Percentiles rank a stretch among this genome's conserved stretches.
Evolutionary conservation across 37 sponge, comb jelly and placozoan genomes (phyloP).

Genomic region (Petrosia ficiformis): DNA sequence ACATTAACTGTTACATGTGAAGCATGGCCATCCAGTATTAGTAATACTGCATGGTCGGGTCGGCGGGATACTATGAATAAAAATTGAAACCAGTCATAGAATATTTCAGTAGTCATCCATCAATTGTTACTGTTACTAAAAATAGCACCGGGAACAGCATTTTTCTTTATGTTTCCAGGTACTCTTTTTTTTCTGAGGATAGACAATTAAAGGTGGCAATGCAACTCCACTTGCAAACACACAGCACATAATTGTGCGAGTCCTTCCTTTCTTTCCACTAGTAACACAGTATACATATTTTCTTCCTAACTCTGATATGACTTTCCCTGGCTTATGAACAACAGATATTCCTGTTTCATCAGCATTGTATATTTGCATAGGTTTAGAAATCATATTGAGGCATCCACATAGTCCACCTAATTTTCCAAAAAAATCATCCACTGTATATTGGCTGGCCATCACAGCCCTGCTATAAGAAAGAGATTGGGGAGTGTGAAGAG

Average conservation of each 20-base stretch:
- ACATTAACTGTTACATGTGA: slow-evolving; percentile 50
- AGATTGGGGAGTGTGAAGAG: slow-evolving; percentile 41
- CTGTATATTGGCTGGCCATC: slow-evolving; percentile 31
- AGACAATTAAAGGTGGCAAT: slow-evolving; percentile 51
- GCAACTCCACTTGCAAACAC: slow-evolving; percentile 52
- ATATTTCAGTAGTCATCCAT: slow-evolving; percentile 53
- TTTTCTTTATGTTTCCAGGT: slow-evolving; percentile 30
- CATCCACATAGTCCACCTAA: slow-evolving; percentile 44
- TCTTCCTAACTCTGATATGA: slow-evolving; percentile 35
- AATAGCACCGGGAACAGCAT: slow-evolving; percentile 35
- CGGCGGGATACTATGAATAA: slow-evolving; percentile 54
- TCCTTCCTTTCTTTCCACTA: slow-evolving; percentile 49
- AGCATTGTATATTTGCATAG: slow-evolving; percentile 58
- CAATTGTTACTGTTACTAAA: slow-evolving; percentile 56
- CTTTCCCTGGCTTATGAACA: slow-evolving; percentile 38
- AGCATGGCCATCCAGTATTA: slow-evolving; percentile 61
- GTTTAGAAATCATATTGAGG: slow-evolving; percentile 50
- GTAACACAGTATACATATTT: slow-evolving; percentile 42
- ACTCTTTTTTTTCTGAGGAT: slow-evolving; percentile 50
- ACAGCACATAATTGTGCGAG: slow-evolving; percentile 51
- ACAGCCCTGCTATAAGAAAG: slow-evolving; percentile 37
- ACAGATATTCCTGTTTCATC: slow-evolving; percentile 44
- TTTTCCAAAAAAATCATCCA: slow-evolving; percentile 47
- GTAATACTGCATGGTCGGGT: too few species aligned
- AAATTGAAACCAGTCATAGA: slow-evolving; percentile 48